Conservation (phyloP, 2,888 invertebrate genomes). For the Tryphoninae sp. region DNA sequence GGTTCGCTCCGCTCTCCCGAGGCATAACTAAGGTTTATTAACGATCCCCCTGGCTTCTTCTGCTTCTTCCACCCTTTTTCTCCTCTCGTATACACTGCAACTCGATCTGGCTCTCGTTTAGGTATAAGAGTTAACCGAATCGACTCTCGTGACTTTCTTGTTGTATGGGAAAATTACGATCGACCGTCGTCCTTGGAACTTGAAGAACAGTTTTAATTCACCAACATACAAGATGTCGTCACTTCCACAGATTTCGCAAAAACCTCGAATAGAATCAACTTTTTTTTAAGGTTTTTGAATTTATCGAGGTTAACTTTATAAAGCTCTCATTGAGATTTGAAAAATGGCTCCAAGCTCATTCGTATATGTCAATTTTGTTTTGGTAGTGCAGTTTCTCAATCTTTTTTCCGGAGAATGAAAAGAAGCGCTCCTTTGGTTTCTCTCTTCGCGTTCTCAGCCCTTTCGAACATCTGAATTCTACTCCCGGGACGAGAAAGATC, state of each 20-base stretch:
- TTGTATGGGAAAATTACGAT: too few species aligned
- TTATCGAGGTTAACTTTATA: too few species aligned
- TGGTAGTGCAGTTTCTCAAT: conserved; percentile 13
- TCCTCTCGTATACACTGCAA: conserved; percentile 17
- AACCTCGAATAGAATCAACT: too few species aligned
- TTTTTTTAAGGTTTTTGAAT: too few species aligned
- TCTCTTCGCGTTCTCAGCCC: conserved; percentile 51
- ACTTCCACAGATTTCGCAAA: too few species aligned
- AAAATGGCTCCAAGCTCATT: too few species aligned
- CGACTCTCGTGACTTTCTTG: not conserved
- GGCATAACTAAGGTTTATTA: conserved; percentile 76
- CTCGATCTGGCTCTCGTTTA: conserved; percentile 30
- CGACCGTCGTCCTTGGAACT: too few species aligned
- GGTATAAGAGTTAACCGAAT: conserved; percentile 32
- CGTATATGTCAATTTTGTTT: too few species aligned
- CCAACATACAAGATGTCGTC: too few species aligned
- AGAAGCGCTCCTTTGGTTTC: conserved; percentile 39
- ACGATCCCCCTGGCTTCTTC: conserved; percentile 65
- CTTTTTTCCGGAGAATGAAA: conserved; percentile 32
- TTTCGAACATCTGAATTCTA: conserved; percentile 30
- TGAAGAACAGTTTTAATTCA: too few species aligned
- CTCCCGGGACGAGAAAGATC: not conserved
- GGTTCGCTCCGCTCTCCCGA: conserved; percentile 68
- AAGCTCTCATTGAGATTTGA: too few species aligned
- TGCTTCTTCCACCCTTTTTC: conserved; percentile 22